Base-by-base conservation (phyloP, 2,888 invertebrate genomes). In the Apotomis turbidana region DNA sequence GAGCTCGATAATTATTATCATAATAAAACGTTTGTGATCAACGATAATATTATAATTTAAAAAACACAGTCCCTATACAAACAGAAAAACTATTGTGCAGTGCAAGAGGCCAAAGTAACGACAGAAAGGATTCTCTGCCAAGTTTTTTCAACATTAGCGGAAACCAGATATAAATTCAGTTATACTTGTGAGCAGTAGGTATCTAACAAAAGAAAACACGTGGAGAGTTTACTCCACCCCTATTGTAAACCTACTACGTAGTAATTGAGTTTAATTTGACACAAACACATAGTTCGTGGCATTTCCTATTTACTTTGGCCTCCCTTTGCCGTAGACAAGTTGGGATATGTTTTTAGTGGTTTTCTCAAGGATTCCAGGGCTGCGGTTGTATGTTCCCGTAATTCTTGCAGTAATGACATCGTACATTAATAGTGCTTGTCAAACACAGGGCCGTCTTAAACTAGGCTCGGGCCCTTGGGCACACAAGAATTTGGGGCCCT, bases 291-390 rank as follows among this genome's bases (percentile, higher is more conserved):
- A 55, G 46, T 66, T 66, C 9, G 27, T 55, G 55, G 64, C 55
- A 66, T 66, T 55, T 66, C 55, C 55, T 66, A 54, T 66, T 66
- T 66, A 66, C 64, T 66, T 46, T 55, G 55, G 64, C 44, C 54
- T 66, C 55, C 64, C 15, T 66, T 66, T 66, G 27, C 55, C 55
- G 55, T 62, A 55, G 27, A 44, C 27, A 55, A 66, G 27, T 66
- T 55, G 38, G 64, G 36, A 44, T 49, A 49, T 49, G 63, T 5
- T 64, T 52, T 15, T 5, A 52, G 41, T 44, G 55, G 52, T 54
- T 64, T 54, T 54, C 63, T 54, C 10, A 8, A 3, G 49, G 38
- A 15, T n/a, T 41, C 10, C 12, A 52, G 52, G 6, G 5, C 12
- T 27, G 57, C 4, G 12, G 58, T 41, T 59, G 49, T 49, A 49